Conservation (phyloP, 2,888 invertebrate genomes). For the Pyrochroa serraticornis region DNA sequence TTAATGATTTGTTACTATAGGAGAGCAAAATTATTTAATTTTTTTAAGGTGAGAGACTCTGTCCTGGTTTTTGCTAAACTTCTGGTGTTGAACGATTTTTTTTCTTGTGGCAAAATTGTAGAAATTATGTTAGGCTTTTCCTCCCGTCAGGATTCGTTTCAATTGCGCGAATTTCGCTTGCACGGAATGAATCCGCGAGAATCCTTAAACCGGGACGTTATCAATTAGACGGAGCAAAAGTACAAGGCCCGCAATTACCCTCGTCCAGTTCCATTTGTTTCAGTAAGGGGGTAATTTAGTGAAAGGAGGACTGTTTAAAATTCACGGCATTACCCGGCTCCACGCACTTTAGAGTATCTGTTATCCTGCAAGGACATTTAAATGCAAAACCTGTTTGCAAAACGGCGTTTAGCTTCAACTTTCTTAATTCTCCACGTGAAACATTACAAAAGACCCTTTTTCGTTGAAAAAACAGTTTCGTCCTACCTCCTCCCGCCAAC, state of each 20-base stretch:
- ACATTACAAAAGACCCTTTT: conserved; percentile 4
- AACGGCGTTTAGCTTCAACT: conserved; percentile 41
- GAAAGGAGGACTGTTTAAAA: conserved; percentile 17
- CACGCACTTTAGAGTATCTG: conserved; percentile 36
- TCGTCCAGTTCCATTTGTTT: conserved; percentile 22
- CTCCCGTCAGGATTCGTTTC: no score
- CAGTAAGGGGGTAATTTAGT: conserved; percentile 15
- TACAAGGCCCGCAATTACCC: conserved; percentile 11
- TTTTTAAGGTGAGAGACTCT: no score
- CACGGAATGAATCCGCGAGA: no score
- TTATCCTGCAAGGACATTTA: conserved; percentile 40
- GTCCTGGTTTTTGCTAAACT: no score
- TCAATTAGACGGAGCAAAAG: conserved; percentile 7
- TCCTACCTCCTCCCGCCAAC: no score
- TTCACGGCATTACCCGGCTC: conserved; percentile 17
- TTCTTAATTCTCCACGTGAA: conserved; percentile 42
- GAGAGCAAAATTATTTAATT: no score
- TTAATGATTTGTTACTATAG: no score
- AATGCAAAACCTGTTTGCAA: conserved; percentile 45
- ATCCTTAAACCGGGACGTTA: not conserved
- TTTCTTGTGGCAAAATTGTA: no score
- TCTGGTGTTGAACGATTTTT: no score
- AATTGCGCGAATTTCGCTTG: no score
- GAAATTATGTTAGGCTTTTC: no score
- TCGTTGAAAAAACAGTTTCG: no score